Base-by-base conservation (phyloP, 2,888 invertebrate genomes). In the Tetranychus piercei region DNA sequence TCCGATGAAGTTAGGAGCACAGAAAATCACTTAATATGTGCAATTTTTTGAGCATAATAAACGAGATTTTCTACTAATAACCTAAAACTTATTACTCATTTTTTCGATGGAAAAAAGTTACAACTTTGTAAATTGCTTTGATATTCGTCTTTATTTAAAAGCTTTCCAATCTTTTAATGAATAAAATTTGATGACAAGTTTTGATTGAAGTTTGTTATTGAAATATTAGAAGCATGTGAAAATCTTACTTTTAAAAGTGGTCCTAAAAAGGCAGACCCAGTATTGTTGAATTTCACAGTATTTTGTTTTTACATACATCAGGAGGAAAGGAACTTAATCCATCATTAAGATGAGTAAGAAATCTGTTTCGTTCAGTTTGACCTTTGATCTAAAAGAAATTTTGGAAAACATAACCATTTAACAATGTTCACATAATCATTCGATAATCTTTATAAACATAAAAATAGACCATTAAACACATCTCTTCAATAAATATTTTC, bases 241-340 rank as follows among this genome's bases (percentile, higher is more conserved):
- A 7, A 72, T 64, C 78, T 79, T 84, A 92, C 92, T 87, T 94
- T 94, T 84, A 94, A 91, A 86, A 99, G 88, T 64, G 97, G 95
- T 44, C 90, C 89, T 78, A 99, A 85, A 67, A 97, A 92, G 45
- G 94, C 91, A 18, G 95, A 92, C 0, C 97, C 97, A 66, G 96
- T 95, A 84, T 95, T 95, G 7, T 96, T 95, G 84, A 93, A 97
- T 81, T 99, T 94, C 81, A 94, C 80, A 99, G 86, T 79, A 99
- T 94, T 85, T 96, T 97, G 82, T 93, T 90, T 80, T 88, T 88
- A 81, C 95, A 94, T 74, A 96, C 90, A 79, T 91, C 89, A 78
- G 90, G 89, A 0, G 96, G 96, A 82, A 97, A 95, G 81, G 88
- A 89, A 80, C 95, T 94, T 79, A 97, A 84, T 80, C 91, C 89